Base-by-base conservation (phyloP, 2,888 invertebrate genomes). In the Cabera pusaria region DNA sequence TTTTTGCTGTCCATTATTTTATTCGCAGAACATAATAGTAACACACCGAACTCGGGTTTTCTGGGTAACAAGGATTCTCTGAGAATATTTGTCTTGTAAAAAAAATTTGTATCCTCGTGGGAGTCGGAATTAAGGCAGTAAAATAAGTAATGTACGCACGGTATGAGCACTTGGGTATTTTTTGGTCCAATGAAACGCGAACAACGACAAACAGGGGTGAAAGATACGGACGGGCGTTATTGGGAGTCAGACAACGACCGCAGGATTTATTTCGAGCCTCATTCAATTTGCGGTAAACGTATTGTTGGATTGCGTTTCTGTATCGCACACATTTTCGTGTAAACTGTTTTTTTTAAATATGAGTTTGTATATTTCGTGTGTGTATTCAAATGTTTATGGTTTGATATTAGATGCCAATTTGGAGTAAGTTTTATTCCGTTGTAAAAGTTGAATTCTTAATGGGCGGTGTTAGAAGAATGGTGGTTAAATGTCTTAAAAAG, bases 231-330 rank as follows among this genome's bases (percentile, higher is more conserved):
- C 64, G 73, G 69, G 73, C 68, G 72, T 66, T 71, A 76, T 79
- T 74, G 78, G 70, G 73, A 83, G 77, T 77, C 80, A 79, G 77
- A 73, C 76, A 77, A 74, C 81, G 77, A 75, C 80, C 76, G 74
- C 78, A 66, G 79, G 81, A 85, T 85, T 85, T 85, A 85, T 85
- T 78, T 79, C 74, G 72, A 83, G 78, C 73, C 72, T 83, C 75
- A 85, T 86, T 84, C 84, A 86, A 84, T 86, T 85, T 85, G 81
- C 67, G 82, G 82, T 71, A 73, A 78, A 76, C 76, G 77, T 82
- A 82, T 84, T 84, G 84, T 80, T 70, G 68, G 72, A 79, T 76
- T 75, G 75, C 64, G 59, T 82, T 82, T 79, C 75, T 74, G 68
- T 78, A 72, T 66, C 61, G 61, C 59, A 64, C 62, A 56, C 56